Percentiles rank a stretch among this genome's conserved stretches.
phyloP scores from a whole-genome alignment of 2,888 invertebrate genomes.

The Philereme transversata region DNA sequence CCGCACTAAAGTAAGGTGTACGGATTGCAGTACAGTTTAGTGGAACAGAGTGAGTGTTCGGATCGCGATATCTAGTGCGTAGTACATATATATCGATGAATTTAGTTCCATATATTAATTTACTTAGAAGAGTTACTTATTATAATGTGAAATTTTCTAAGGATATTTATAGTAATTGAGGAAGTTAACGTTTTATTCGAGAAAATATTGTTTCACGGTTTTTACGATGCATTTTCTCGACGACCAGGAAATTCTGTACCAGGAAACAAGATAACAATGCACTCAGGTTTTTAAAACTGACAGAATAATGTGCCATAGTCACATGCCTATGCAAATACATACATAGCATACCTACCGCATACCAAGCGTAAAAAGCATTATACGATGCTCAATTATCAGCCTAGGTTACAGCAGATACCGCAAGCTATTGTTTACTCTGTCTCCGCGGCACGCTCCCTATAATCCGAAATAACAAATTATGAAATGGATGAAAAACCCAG shows the following conservation, averaged over 20 bases:
- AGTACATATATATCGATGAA: too few relatives aligned
- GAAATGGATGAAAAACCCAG: constrained; percentile 79
- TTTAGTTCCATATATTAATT: constrained; percentile 19
- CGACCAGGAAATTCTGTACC: constrained; percentile 25
- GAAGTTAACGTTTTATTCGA: background rate
- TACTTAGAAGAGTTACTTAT: constrained; percentile 35
- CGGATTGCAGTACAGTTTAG: too few relatives aligned
- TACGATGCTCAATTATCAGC: constrained; percentile 61
- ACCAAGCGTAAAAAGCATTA: constrained; percentile 46
- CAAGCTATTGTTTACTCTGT: constrained; percentile 78
- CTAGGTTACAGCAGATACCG: constrained; percentile 50
- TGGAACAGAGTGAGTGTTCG: too few relatives aligned
- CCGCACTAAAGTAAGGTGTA: too few relatives aligned
- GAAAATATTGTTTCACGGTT: background rate
- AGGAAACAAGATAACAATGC: constrained; percentile 25
- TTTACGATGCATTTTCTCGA: constrained; percentile 8
- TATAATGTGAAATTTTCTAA: constrained; percentile 37
- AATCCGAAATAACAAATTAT: constrained; percentile 83
- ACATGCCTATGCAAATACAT: constrained; percentile 38
- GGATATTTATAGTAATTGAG: background rate
- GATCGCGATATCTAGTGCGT: too few relatives aligned
- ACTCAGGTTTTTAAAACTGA: constrained; percentile 15
- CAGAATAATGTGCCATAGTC: constrained; percentile 17
- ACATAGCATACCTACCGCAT: constrained; percentile 49
- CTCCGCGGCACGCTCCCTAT: constrained; percentile 76